Conservation (phyloP, 2,888 invertebrate species). For the Orchesella flavescens region DNA sequence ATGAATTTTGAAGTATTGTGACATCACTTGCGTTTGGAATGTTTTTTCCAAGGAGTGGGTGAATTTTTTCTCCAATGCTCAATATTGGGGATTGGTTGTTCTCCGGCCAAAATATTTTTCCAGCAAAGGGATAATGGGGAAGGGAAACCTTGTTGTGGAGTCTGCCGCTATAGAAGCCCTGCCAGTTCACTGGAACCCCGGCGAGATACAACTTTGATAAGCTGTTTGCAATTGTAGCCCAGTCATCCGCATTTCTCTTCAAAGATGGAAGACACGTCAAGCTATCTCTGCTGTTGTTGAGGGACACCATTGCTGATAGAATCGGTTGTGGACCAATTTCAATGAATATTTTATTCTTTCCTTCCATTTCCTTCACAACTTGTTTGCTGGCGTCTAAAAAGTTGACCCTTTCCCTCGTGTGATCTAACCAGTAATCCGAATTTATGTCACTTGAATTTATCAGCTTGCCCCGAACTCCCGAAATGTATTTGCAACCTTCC, state of each 20-base stretch:
- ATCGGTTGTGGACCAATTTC: conserved; percentile 38
- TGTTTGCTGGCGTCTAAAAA: conserved; percentile 21
- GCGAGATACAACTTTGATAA: not conserved
- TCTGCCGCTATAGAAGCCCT: not conserved
- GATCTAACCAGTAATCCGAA: conserved; percentile 38
- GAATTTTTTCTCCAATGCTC: not conserved
- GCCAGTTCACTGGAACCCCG: conserved; percentile 7
- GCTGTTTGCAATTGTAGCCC: not conserved
- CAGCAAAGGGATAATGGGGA: conserved; percentile 18
- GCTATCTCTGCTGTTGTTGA: not conserved
- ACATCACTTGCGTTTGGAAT: conserved; percentile 30
- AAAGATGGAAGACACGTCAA: not conserved
- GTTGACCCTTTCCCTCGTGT: conserved; percentile 24
- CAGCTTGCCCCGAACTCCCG: conserved; percentile 34
- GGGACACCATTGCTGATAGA: not conserved
- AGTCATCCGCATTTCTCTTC: not conserved
- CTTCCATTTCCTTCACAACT: not conserved
- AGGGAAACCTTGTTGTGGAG: not conserved
- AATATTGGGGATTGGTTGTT: not conserved
- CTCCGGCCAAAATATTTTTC: conserved; percentile 10
- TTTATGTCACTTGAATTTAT: not conserved
- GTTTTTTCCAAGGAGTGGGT: conserved; percentile 12
- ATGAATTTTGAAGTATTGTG: too few species aligned
- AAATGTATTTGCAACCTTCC: conserved; percentile 3
- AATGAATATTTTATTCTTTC: not conserved